These are phyloP conservation scores for Dipodomys merriami DNA, from an alignment of 2,113 vertebrate species.

Conservation along the genomic window DNA sequence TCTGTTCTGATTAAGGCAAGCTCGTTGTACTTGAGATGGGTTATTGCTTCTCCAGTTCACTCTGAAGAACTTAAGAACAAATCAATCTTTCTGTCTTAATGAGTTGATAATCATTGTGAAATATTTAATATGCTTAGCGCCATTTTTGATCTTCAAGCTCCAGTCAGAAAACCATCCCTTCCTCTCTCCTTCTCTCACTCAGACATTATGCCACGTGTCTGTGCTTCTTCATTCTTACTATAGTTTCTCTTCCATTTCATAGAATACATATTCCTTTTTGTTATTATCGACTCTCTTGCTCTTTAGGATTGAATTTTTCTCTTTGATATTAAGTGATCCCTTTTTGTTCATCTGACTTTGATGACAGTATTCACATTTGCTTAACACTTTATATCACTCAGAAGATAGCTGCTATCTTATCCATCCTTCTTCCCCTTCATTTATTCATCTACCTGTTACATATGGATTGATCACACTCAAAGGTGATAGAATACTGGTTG, in stretches of 20 bases:
- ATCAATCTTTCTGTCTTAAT: constrained; percentile 79
- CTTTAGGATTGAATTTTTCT: neutral
- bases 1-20: constrained; percentile 80
- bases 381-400: neutral
- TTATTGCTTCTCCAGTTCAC: constrained; percentile 85
- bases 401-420: neutral
- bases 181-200: neutral
- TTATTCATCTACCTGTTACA: neutral
- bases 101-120: constrained; percentile 79
- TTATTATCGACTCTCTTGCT: neutral
- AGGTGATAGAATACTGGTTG: neutral
- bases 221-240: neutral
- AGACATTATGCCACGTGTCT: neutral
- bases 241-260: neutral
- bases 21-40: constrained; percentile 75
- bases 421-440: neutral
- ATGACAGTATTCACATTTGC: constrained; percentile 6
- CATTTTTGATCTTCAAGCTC: constrained; percentile 64
- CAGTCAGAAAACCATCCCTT: constrained; percentile 27
- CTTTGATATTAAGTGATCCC: neutral
- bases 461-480: neutral
- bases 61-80: constrained; percentile 81
- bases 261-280: neutral
- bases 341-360: neutral
- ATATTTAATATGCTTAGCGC: constrained; percentile 74